Percentiles rank a stretch among this genome's conserved stretches.
Evolutionary conservation across 1,140 invertebrate genomes (phyloP).

Genomic region (Aphaenogaster ashmeadi): DNA sequence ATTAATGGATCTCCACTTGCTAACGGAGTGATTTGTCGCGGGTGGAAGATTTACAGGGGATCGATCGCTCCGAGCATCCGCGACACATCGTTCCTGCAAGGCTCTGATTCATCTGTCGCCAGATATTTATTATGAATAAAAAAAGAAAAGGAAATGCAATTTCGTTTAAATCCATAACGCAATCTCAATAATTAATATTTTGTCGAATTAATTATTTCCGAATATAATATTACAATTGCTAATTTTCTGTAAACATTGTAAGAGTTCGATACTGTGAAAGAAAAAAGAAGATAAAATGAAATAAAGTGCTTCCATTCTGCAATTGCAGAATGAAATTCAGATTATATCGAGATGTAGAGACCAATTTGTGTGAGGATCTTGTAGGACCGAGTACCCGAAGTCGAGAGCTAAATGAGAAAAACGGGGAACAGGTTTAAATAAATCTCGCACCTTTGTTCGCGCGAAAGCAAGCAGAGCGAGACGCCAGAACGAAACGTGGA

Average conservation of each 20-base stretch:
- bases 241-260: not conserved
- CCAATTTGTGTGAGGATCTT: not conserved
- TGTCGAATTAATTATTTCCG: not conserved
- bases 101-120: conserved; percentile 39
- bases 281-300: not conserved
- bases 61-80: conserved; percentile 41
- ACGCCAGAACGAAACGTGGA: conserved; percentile 13
- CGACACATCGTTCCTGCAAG: conserved; percentile 20
- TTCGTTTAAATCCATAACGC: not conserved
- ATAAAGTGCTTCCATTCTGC: not conserved
- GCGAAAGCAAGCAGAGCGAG: not conserved
- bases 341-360: not conserved
- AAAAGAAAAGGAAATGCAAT: not conserved
- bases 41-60: conserved; percentile 41
- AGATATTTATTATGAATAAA: conserved; percentile 21
- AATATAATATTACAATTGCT: not conserved
- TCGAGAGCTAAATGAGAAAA: conserved; percentile 44
- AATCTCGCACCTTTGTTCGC: conserved; percentile 42
- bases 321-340: not conserved
- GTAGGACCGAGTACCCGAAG: not conserved
- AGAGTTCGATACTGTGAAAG: not conserved
- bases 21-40: conserved; percentile 66
- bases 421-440: conserved; percentile 41
- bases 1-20: conserved; percentile 68
- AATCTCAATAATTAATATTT: conserved; percentile 28